Percentiles rank a stretch among this genome's conserved stretches.
Conservation (phyloP, 2,797 vertebrate genomes). For the Harpagifer antarcticus region DNA sequence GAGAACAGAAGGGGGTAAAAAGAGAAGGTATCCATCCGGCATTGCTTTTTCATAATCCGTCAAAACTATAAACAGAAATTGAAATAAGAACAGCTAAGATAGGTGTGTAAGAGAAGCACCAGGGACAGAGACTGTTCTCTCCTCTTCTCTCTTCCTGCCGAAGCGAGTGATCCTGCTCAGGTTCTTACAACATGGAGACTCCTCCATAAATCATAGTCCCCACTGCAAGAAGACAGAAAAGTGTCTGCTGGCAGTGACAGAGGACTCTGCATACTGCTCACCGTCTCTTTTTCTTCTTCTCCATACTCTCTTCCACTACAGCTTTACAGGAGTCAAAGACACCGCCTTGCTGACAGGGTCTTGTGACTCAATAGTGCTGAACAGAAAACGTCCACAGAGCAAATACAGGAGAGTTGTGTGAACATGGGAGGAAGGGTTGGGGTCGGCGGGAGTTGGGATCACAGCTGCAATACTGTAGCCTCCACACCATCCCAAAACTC, state of each 20-base stretch:
- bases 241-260: constrained; percentile 69
- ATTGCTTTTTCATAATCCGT: constrained; percentile 78
- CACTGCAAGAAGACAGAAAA: constrained; percentile 69
- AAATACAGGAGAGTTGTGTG: constrained; percentile 38
- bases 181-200: constrained; percentile 78
- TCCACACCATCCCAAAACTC: background rate
- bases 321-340: constrained; percentile 62
- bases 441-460: constrained; percentile 32
- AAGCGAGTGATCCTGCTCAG: constrained; percentile 76
- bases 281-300: constrained; percentile 43
- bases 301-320: constrained; percentile 49
- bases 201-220: constrained; percentile 79
- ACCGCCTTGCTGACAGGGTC: constrained; percentile 53
- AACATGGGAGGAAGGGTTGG: constrained; percentile 28
- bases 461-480: background rate
- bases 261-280: constrained; percentile 58
- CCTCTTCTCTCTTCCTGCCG: constrained; percentile 54
- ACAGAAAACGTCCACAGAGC: constrained; percentile 46
- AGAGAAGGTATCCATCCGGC: constrained; percentile 64
- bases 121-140: constrained; percentile 69
- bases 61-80: constrained; percentile 85
- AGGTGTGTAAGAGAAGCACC: constrained; percentile 74
- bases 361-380: constrained; percentile 50
- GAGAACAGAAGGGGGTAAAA: constrained; percentile 52
- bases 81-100: constrained; percentile 80